These are phyloP conservation scores for Pipa parva DNA, from an alignment of 2,113 vertebrate species.

Conservation along the genomic window DNA sequence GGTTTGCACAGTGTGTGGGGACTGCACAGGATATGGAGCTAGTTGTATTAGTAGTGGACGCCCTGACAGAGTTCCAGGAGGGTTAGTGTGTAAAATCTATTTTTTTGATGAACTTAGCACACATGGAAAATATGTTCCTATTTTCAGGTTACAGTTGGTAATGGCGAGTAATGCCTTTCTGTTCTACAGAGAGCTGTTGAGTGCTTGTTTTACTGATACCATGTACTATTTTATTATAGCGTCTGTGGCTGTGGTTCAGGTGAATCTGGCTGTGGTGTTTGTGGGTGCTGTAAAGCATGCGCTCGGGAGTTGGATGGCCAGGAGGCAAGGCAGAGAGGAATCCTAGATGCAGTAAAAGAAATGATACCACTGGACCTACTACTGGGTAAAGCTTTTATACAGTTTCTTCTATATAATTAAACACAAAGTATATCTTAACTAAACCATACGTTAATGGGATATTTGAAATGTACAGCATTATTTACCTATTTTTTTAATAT, in stretches of 20 bases:
- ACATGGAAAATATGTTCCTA: too few species aligned
- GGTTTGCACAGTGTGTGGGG: conserved; percentile 97
- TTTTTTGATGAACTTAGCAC: too few species aligned
- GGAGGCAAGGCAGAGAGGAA: conserved; percentile 93
- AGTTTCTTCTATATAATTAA: too few species aligned
- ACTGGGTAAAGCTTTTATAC: conserved; percentile 81
- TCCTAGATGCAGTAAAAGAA: conserved; percentile 97
- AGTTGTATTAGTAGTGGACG: conserved; percentile 97
- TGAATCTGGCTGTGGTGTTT: conserved; percentile 92
- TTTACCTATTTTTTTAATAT: too few species aligned
- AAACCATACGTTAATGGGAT: too few species aligned
- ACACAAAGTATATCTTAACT: too few species aligned
- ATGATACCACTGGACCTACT: conserved; percentile 98
- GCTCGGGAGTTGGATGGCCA: conserved; percentile 95
- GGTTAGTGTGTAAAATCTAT: conserved; percentile 73
- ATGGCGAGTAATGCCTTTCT: too few species aligned
- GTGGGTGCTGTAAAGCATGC: conserved; percentile 97
- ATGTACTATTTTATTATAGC: conserved; percentile 55
- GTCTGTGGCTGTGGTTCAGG: conserved; percentile 98
- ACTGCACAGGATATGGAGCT: conserved; percentile 95
- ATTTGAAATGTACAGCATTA: too few species aligned
- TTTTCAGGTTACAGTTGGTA: too few species aligned
- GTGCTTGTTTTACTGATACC: too few species aligned
- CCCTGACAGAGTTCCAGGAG: conserved; percentile 92
- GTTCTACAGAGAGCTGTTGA: too few species aligned